phyloP scores from a whole-genome alignment of 23 tunicate genomes.

The Ascidia mentula region DNA sequence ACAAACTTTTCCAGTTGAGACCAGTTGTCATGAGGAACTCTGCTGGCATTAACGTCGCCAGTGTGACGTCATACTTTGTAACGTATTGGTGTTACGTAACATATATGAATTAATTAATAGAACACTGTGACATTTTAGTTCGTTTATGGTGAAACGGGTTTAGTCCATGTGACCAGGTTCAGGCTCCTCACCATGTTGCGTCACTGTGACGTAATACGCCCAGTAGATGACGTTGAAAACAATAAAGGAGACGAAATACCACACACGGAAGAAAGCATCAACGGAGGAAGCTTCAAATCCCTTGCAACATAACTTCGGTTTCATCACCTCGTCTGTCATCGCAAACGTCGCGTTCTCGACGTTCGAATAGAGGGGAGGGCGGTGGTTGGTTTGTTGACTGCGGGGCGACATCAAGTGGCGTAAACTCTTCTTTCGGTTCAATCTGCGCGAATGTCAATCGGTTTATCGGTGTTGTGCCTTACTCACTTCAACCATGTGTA shows the following conservation, averaged over 20 bases:
- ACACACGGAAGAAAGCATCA: conserved; percentile 47
- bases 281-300: conserved; percentile 16
- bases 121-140: neutral
- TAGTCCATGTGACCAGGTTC: neutral
- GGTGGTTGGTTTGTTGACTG: too few species aligned
- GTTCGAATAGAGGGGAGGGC: neutral
- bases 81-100: neutral
- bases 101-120: too few species aligned
- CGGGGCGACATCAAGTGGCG: neutral
- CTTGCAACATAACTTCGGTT: neutral
- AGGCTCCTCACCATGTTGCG: conserved; percentile 17
- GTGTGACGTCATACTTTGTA: neutral
- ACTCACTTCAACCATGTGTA: too few species aligned
- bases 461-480: too few species aligned
- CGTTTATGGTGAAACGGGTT: neutral
- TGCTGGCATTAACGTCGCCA: neutral
- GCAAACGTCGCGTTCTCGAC: neutral
- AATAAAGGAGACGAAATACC: conserved; percentile 47
- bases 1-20: neutral
- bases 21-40: too few species aligned
- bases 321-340: neutral
- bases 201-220: conserved; percentile 43
- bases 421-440: too few species aligned
- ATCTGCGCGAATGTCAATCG: too few species aligned
- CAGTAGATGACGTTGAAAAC: conserved; percentile 58